Evolutionary conservation across 2,888 invertebrate genomes (phyloP), one percentile per base, ranked within the genome.

Genomic region (Lasiommata megera): DNA sequence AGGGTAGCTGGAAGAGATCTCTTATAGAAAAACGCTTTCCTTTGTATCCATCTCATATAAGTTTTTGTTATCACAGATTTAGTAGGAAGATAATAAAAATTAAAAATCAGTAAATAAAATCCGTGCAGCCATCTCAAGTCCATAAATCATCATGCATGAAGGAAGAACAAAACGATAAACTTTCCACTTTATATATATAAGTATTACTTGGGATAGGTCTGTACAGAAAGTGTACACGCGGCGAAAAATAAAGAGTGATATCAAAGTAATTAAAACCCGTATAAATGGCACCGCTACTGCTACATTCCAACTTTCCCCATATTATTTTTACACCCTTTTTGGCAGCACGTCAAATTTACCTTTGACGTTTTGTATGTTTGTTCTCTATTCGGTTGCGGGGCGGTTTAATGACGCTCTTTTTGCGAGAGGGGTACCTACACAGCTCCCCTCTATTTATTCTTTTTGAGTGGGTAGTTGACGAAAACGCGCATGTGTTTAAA

Each of bases 361-460:
- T 59, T 62, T 59, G 56, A 59, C 54, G 41, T 53, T 47, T 54
- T 23, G 38, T 41, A 14, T 54, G 57, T 54, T 61, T 62, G 53
- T 56, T 37, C 47, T 50, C 60, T 51, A 51, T 54, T 51, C 54
- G 60, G 57, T 57, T 54, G 41, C 54, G 37, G 23, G 54, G 23
- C 31, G 44, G 18, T 44, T 54, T 54, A 54, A 54, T 54, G 54
- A 54, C 54, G 54, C 46, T 38, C 54, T 54, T 54, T 54, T 47
- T 47, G 47, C 38, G 54, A 54, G 46, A 54, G 54, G 46, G 54
- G n/a, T n/a, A n/a, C n/a, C 3, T 38, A 31, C 31, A 16, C 46
- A 31, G 1, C 37, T 50, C 14, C 41, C 40, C 52, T 41, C 31
- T 52, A 52, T 52, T 18, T 41, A 12, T 51, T 16, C 31, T 29